These are phyloP conservation scores for Eubasilissa regina DNA, from an alignment of 1,140 invertebrate species.

Conservation along the genomic window DNA sequence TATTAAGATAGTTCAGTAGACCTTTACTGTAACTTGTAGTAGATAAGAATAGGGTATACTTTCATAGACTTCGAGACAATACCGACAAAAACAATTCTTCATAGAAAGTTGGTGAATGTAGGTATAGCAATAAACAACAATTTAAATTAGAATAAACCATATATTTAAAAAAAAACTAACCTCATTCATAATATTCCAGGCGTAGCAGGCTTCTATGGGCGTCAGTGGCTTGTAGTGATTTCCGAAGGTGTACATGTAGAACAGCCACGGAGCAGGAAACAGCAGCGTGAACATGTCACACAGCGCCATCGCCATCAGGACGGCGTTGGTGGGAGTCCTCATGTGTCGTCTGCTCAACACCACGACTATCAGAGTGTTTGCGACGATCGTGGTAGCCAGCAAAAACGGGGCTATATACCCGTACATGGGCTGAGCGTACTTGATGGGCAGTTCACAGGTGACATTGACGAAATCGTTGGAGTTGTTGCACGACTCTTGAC, in stretches of 20 bases:
- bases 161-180: constrained; percentile 67
- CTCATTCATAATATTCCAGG: constrained; percentile 86
- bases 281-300: constrained; percentile 94
- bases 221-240: constrained; percentile 86
- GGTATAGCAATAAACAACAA: too few relatives aligned
- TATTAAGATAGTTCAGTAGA: too few relatives aligned
- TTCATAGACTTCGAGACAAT: too few relatives aligned
- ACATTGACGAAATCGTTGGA: constrained; percentile 74
- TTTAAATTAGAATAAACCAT: too few relatives aligned
- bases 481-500: constrained; percentile 19
- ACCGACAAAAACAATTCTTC: too few relatives aligned
- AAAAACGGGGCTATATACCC: constrained; percentile 89
- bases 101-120: too few relatives aligned
- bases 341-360: constrained; percentile 82
- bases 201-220: constrained; percentile 83
- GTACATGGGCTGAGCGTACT: constrained; percentile 80
- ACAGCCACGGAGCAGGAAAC: constrained; percentile 88
- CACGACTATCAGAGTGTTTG: constrained; percentile 91
- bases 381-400: constrained; percentile 89
- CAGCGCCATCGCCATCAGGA: constrained; percentile 90
- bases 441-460: constrained; percentile 78
- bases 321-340: constrained; percentile 91
- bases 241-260: constrained; percentile 93
- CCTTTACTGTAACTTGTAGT: too few relatives aligned
- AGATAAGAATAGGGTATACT: too few relatives aligned